Evolutionary conservation across 2,888 invertebrate species (phyloP), one percentile per base, ranked within the genome.

Genomic region (Melieria crassipennis): DNA sequence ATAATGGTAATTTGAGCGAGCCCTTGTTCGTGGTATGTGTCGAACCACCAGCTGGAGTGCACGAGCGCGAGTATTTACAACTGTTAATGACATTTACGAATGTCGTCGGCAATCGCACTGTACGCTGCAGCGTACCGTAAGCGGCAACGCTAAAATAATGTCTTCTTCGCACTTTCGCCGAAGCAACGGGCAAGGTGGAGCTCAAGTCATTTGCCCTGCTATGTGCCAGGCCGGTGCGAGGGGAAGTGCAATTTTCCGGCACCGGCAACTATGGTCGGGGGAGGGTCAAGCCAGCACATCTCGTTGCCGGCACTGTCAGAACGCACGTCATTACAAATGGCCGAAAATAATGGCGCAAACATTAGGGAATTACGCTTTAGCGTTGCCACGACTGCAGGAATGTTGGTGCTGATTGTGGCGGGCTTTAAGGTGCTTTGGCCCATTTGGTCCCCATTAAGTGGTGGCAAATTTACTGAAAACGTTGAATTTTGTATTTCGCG

Each of bases 61-160:
- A 10, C 9, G 50, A 50, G 3, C 11, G 11, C 50, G 50, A 50
- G 55, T 42, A 42, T 30, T 65, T 65, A 61, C 58, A 80, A 79
- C 80, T 80, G 81, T 81, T 81, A 81, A 81, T 81, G 81, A 81
- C 81, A 80, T 81, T 81, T 81, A 81, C 81, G 81, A 81, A 81
- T 81, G 81, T 78, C 79, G 77, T 76, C 71, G 72, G 73, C 58
- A 60, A 6, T 2, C 30, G 30, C 30, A 30, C 30, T 30, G 52
- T 50, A 50, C 52, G 52, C 52, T 50, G 52, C 52, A 10, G n/a
- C n/a, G 30, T 30, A 30, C 30, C 30, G 30, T 30, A 30, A 30
- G 10, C 10, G 10, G 3, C 64, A 70, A 70, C 64, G 69, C 64
- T 48, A 45, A 64, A 70, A 50, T 70, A 70, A 70, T 70, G 57